These are phyloP conservation scores for Aegithalos caudatus DNA, from an alignment of 2,113 vertebrate genomes.

Conservation along the genomic window DNA sequence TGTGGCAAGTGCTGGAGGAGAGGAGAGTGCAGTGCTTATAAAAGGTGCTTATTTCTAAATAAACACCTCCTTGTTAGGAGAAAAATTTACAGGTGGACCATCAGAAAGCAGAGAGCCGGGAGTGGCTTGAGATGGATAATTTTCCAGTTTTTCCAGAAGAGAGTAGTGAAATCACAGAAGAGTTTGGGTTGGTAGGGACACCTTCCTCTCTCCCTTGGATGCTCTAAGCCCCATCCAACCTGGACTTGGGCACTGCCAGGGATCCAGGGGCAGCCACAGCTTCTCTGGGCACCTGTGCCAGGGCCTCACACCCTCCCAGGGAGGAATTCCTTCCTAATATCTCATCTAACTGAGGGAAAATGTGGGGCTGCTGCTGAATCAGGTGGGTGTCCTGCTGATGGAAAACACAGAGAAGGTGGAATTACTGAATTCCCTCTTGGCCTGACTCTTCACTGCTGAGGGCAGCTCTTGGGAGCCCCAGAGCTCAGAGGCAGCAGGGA, in stretches of 20 bases:
- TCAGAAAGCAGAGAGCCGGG: not conserved
- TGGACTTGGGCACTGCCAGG: not conserved
- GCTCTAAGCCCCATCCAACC: accelerated
- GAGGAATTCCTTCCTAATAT: not conserved
- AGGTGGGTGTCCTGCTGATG: not conserved
- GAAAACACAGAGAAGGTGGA: not conserved
- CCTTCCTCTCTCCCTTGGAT: accelerated
- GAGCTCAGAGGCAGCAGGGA: not conserved
- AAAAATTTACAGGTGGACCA: not conserved
- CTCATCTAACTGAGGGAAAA: not conserved
- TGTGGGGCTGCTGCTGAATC: not conserved
- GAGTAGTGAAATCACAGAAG: not conserved
- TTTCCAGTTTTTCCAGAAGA: not conserved
- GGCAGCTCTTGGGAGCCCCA: accelerated
- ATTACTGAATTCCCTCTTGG: not conserved
- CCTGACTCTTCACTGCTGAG: not conserved
- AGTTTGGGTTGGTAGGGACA: not conserved
- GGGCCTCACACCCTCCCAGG: not conserved
- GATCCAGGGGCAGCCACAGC: not conserved
- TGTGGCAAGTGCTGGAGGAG: not conserved
- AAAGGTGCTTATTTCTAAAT: not conserved
- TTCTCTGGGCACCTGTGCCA: not conserved
- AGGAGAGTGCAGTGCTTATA: not conserved
- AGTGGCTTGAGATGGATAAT: not conserved
- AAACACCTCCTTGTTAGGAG: not conserved